phyloP scores from a whole-genome alignment of 2,797 vertebrate species.

The Nannoperca obscura region DNA sequence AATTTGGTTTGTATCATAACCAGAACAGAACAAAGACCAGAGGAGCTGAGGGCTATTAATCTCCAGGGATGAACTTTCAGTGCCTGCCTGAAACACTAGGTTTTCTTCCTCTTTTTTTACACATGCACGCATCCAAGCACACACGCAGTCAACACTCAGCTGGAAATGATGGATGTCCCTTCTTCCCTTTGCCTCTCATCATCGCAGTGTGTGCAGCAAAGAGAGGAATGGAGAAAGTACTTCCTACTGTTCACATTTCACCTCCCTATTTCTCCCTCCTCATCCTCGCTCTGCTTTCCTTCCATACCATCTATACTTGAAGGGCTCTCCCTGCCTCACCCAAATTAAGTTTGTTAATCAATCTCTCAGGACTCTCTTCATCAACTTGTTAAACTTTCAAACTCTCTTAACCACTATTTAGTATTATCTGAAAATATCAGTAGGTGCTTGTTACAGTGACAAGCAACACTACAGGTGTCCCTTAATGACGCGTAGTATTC shows the following conservation, averaged over 20 bases:
- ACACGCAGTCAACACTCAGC: conserved; percentile 34
- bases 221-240: conserved; percentile 47
- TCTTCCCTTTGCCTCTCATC: conserved; percentile 62
- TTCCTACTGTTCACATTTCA: conserved; percentile 60
- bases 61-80: conserved; percentile 71
- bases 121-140: conserved; percentile 7
- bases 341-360: conserved; percentile 53
- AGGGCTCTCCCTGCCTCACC: conserved; percentile 39
- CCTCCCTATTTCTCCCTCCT: conserved; percentile 32
- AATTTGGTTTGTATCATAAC: conserved; percentile 78
- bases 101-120: conserved; percentile 37
- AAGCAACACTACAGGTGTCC: not conserved
- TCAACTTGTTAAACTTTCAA: not conserved
- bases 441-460: not conserved
- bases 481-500: not conserved
- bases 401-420: not conserved
- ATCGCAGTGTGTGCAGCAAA: conserved; percentile 59
- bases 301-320: conserved; percentile 45
- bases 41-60: conserved; percentile 68
- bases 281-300: conserved; percentile 27
- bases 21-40: conserved; percentile 65
- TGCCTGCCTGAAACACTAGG: conserved; percentile 41
- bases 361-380: conserved; percentile 6
- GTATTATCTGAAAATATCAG: not conserved
- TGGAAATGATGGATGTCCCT: conserved; percentile 77